Evolutionary conservation across 2,888 invertebrate genomes (phyloP).

Genomic region (Agriopis marginaria): DNA sequence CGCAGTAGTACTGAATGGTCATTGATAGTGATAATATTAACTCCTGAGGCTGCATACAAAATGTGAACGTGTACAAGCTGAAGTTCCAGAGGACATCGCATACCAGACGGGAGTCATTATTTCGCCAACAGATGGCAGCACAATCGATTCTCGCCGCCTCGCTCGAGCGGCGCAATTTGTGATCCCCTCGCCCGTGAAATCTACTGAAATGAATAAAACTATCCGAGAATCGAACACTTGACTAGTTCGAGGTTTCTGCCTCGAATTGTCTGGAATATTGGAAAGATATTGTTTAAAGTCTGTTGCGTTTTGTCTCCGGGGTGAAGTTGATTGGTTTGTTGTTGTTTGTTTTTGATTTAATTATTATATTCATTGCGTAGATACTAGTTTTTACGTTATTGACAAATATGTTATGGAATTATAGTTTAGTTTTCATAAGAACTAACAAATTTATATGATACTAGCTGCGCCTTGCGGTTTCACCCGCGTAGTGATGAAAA

Average conservation of each 20-base stretch:
- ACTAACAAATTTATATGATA: no score
- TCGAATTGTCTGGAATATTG: constrained; percentile 35
- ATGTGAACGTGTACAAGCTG: constrained; percentile 54
- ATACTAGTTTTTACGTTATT: no score
- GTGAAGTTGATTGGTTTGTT: background rate
- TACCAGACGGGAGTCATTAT: constrained; percentile 82
- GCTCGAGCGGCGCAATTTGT: constrained; percentile 79
- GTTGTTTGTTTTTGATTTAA: no score
- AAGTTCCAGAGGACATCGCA: constrained; percentile 68
- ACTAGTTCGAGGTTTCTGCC: constrained; percentile 51
- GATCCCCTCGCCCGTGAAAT: constrained; percentile 79
- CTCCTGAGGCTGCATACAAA: constrained; percentile 30
- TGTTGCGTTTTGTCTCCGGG: constrained; percentile 47
- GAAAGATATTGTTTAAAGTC: constrained; percentile 25
- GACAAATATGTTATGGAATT: no score
- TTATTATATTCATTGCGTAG: no score
- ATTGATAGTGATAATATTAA: background rate
- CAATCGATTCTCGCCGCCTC: constrained; percentile 78
- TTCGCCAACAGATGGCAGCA: constrained; percentile 84
- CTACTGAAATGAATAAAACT: constrained; percentile 85
- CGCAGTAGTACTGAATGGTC: background rate
- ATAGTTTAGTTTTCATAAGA: no score
- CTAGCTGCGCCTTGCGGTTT: no score
- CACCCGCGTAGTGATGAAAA: no score
- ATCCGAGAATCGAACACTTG: constrained; percentile 73